Conservation (phyloP, 2,888 invertebrate species). For the Enchytraeus crypticus region DNA sequence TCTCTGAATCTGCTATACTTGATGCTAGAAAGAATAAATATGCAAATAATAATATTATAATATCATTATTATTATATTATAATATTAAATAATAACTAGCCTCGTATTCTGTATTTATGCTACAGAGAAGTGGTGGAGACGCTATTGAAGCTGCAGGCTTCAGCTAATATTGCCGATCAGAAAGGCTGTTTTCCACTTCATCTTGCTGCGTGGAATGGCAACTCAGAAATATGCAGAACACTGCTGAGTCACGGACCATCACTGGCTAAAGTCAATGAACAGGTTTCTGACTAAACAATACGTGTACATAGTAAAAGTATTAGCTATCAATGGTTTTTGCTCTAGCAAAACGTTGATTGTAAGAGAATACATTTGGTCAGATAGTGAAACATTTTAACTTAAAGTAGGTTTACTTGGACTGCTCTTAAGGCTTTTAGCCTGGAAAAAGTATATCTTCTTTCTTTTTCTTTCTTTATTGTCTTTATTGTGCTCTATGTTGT, state of each 20-base stretch:
- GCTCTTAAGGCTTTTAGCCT: no score
- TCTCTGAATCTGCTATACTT: not conserved
- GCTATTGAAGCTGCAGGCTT: slow-evolving; percentile 74
- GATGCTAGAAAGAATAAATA: not conserved
- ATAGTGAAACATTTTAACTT: no score
- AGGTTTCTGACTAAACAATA: slow-evolving; percentile 35
- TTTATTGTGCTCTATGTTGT: no score
- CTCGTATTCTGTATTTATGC: not conserved
- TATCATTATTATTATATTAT: no score
- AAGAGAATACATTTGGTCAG: no score
- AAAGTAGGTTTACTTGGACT: no score
- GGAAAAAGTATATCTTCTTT: no score
- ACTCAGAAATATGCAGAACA: slow-evolving; percentile 75
- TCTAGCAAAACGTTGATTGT: no score
- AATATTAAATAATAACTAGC: no score
- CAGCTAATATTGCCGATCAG: slow-evolving; percentile 76
- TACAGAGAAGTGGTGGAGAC: slow-evolving; percentile 75
- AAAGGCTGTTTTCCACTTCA: slow-evolving; percentile 87
- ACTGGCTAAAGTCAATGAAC: slow-evolving; percentile 37
- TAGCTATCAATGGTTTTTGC: no score
- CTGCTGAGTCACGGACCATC: slow-evolving; percentile 59
- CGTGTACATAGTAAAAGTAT: no score
- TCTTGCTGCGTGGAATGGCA: slow-evolving; percentile 87
- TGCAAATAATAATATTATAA: not conserved
- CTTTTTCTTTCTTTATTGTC: no score